Evolutionary conservation across 2,888 invertebrate species (phyloP), one percentile per base, ranked within the genome.

Genomic region (Orthonevra nobilis): DNA sequence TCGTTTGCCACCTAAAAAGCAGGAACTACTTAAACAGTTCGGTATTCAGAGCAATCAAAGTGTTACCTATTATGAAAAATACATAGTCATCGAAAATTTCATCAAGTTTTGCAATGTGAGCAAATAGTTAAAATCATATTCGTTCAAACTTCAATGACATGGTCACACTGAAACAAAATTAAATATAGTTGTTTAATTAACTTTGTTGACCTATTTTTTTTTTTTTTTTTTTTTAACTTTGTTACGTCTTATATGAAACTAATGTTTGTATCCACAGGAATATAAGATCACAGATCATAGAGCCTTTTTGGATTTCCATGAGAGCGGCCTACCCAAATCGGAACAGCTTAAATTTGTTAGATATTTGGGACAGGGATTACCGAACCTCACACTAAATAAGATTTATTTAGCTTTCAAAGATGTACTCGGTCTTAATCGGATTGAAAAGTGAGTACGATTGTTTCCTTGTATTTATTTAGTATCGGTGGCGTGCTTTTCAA

Each of bases 31-130:
- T 82, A 88, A 88, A 88, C 88, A 88, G 86, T 88, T 88, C 86
- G 88, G 89, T 87, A 88, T 88, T 86, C 89, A 88, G 86, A 88
- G 87, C 86, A 88, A 87, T 87, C 88, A 88, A 85, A 86, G 86
- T 85, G 87, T 88, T 84, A 86, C 87, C 83, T 87, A 87, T 88
- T 87, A 88, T 84, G 88, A 88, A 87, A 88, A 88, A 86, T 87
- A 87, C 85, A 87, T 87, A 85, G 84, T 88, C 87, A 86, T 88
- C 88, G 88, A 88, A 85, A 88, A 88, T 85, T 88, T 88, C 87
- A 88, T 87, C 86, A 86, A 87, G 84, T 88, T 88, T 86, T 88
- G 88, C 87, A 88, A 88, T 88, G 88, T 88, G 87, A 88, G 88
- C 88, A 85, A 86, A 83, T 66, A 83, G 52, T 40, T 48, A 36